Evolutionary conservation across 2,113 vertebrate genomes (phyloP).

Genomic region (rabbit (Oryctolagus cuniculus)): DNA sequence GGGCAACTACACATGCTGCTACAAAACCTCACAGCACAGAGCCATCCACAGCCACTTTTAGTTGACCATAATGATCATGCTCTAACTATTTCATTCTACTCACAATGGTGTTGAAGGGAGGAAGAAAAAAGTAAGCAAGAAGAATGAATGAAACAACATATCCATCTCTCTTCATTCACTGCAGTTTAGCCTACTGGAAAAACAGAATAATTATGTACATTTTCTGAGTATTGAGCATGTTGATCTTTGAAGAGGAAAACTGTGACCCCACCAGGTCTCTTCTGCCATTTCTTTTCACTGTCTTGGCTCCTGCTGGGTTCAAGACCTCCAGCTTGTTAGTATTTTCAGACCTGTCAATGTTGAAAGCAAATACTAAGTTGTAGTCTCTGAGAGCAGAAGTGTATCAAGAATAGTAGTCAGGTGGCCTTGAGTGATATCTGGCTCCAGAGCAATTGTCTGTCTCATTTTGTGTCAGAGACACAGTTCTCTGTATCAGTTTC

Average conservation of each 20-base stretch:
- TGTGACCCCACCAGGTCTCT: background rate
- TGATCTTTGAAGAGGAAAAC: background rate
- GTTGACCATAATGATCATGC: background rate
- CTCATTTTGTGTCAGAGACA: background rate
- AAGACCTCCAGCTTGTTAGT: background rate
- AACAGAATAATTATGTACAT: background rate
- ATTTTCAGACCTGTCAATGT: background rate
- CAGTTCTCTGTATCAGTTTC: background rate
- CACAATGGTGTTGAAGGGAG: background rate
- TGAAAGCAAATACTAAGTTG: too few species aligned
- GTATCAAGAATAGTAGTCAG: background rate
- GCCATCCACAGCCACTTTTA: fast-evolving
- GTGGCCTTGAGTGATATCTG: background rate
- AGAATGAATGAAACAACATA: background rate
- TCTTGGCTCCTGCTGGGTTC: background rate
- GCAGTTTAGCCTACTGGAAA: background rate
- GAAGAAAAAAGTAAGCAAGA: background rate
- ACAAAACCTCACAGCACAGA: background rate
- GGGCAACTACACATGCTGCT: background rate
- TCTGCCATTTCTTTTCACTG: background rate
- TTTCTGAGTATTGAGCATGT: background rate
- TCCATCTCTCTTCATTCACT: background rate
- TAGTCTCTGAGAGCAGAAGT: too few species aligned
- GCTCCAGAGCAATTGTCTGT: background rate
- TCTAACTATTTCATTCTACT: background rate